Conservation (phyloP, 1,140 invertebrate species). For the Periplaneta americana region DNA sequence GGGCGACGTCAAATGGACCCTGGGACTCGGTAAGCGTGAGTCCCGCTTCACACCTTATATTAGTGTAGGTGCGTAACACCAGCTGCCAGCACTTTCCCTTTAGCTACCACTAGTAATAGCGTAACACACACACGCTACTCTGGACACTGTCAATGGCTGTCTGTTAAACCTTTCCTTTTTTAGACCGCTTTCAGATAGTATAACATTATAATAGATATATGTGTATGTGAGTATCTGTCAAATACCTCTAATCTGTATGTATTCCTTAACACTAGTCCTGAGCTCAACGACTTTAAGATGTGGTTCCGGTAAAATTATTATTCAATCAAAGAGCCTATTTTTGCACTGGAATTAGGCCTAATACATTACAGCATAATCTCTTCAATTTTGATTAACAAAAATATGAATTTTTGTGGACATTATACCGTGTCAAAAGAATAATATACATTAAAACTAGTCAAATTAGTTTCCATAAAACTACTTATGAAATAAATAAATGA, state of each 20-base stretch:
- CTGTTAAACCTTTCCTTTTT: neutral
- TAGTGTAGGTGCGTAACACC: conserved; percentile 29
- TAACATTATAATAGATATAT: neutral
- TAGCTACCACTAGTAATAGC: neutral
- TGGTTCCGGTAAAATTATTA: no score
- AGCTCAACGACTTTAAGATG: no score
- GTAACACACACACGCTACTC: neutral
- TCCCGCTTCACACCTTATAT: conserved; percentile 26
- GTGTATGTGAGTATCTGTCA: neutral
- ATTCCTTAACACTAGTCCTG: no score
- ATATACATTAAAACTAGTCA: no score
- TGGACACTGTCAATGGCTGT: neutral
- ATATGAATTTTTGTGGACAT: no score
- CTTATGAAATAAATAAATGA: no score
- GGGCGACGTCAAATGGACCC: conserved; percentile 16
- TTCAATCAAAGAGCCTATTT: no score
- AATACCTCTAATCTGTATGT: neutral
- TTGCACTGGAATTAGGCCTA: no score
- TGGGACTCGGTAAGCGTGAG: conserved; percentile 28
- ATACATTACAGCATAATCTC: no score
- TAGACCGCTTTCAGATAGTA: neutral
- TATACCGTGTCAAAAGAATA: no score
- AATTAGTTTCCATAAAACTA: no score
- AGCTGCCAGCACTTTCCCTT: neutral
- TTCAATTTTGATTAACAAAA: no score